A percentile compares a stretch with the other conserved stretches of the same genome.
These are phyloP conservation scores for Tetrapedia diversipes DNA, from an alignment of 2,888 invertebrate species.

Conservation along the genomic window DNA sequence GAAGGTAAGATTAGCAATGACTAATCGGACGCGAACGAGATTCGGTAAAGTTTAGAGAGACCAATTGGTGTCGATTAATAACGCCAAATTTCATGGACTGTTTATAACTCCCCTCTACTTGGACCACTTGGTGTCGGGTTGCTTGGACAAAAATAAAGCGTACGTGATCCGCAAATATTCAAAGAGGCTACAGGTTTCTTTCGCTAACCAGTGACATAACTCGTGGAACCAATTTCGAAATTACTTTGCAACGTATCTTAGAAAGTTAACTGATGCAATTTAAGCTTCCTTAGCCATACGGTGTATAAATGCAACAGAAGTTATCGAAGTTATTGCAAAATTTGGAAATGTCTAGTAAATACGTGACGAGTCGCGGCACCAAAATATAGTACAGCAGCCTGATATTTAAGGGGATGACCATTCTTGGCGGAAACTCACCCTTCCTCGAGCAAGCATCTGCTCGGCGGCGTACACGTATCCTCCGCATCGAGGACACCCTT, in stretches of 20 bases:
- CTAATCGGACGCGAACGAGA: conserved; percentile 7
- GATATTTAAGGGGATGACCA: conserved; percentile 8
- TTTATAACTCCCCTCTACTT: conserved; percentile 26
- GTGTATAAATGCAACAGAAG: too few species aligned
- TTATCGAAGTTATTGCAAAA: too few species aligned
- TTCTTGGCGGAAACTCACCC: conserved; percentile 86
- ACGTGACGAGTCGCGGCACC: conserved; percentile 61
- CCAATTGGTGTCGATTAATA: conserved; percentile 22
- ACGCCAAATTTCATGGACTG: conserved; percentile 26
- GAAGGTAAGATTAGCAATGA: conserved; percentile 14
- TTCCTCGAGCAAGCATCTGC: conserved; percentile 95
- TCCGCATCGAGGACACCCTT: conserved; percentile 95
- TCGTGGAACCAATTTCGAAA: conserved; percentile 3
- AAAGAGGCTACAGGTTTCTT: not conserved
- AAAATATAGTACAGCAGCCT: conserved; percentile 30
- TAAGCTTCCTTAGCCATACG: too few species aligned
- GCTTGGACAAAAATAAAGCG: conserved; percentile 26
- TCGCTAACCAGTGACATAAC: conserved; percentile 10
- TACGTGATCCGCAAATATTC: conserved; percentile 23
- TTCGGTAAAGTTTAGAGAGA: not conserved
- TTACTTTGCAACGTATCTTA: not conserved
- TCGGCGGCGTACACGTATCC: conserved; percentile 95
- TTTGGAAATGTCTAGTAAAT: too few species aligned
- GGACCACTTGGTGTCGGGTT: conserved; percentile 24
- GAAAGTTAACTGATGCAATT: too few species aligned